Evolutionary conservation across 2,888 invertebrate species (phyloP).

Genomic region (Nematopogon swammerdamellus): DNA sequence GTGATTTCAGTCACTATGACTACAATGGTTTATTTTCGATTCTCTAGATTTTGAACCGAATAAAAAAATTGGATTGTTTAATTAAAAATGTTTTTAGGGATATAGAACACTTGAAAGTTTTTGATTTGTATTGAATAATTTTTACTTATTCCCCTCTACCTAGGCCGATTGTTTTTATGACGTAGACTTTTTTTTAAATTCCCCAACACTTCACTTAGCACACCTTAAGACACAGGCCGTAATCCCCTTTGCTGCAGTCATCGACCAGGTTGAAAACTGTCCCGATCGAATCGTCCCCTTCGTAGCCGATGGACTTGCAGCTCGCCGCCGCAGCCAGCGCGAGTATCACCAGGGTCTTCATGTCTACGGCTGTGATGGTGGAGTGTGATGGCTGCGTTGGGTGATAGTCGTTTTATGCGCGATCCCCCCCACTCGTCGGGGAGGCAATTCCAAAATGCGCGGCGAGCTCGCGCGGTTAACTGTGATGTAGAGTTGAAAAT

Average conservation of each 20-base stretch:
- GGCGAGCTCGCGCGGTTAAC: neutral
- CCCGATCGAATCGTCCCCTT: constrained; percentile 55
- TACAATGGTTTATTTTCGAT: neutral
- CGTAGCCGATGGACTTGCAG: constrained; percentile 40
- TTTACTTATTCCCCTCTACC: neutral
- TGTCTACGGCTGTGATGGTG: too few relatives aligned
- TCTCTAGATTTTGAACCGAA: neutral
- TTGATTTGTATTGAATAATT: neutral
- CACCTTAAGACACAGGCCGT: constrained; percentile 73
- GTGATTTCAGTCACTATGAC: too few relatives aligned
- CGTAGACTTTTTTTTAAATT: neutral
- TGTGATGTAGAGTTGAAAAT: neutral
- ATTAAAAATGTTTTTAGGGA: neutral
- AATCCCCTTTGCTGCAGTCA: constrained; percentile 66
- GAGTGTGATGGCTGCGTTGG: constrained; percentile 34
- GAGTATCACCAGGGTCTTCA: constrained; percentile 47
- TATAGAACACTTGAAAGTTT: too few relatives aligned
- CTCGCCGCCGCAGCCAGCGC: constrained; percentile 46
- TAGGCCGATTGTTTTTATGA: too few relatives aligned
- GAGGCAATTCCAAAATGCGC: constrained; percentile 13
- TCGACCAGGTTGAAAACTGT: constrained; percentile 65
- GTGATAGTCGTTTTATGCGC: constrained; percentile 42
- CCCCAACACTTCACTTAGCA: constrained; percentile 23
- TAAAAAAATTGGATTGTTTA: neutral
- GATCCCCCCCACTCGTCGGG: constrained; percentile 30